Evolutionary conservation across 2,888 invertebrate species (phyloP).

Genomic region (Helleia helle): DNA sequence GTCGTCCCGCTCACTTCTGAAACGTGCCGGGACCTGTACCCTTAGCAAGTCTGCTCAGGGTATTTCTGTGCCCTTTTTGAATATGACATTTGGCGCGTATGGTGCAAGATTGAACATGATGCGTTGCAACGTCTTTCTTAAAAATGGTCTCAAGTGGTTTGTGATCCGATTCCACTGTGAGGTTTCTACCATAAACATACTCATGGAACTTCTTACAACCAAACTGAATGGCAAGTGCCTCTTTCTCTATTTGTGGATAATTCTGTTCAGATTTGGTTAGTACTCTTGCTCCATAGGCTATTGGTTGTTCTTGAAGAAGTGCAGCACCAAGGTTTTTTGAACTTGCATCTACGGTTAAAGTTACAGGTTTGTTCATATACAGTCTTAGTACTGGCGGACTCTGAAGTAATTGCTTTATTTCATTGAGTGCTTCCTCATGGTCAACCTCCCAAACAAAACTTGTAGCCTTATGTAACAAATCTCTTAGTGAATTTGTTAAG

Average conservation of each 20-base stretch:
- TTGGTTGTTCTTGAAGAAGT: slow-evolving; percentile 16
- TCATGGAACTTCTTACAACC: slow-evolving; percentile 2
- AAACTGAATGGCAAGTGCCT: neutral
- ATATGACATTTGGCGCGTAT: slow-evolving; percentile 15
- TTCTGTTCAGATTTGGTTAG: slow-evolving; percentile 3
- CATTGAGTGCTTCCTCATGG: slow-evolving; percentile 12
- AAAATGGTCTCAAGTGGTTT: slow-evolving; percentile 18
- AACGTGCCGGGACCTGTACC: too few relatives aligned
- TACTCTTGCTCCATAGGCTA: slow-evolving; percentile 15
- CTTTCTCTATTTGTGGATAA: neutral
- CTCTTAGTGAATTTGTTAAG: too few relatives aligned
- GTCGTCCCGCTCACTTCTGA: too few relatives aligned
- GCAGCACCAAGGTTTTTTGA: slow-evolving; percentile 9
- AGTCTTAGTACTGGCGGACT: slow-evolving; percentile 3
- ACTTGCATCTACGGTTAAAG: slow-evolving; percentile 2
- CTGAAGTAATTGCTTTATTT: slow-evolving; percentile 7
- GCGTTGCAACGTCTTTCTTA: slow-evolving; percentile 13
- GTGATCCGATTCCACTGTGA: slow-evolving; percentile 17
- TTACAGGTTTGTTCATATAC: slow-evolving; percentile 5
- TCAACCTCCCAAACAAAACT: slow-evolving; percentile 13
- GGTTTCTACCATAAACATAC: slow-evolving; percentile 18
- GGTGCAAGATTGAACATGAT: slow-evolving; percentile 13
- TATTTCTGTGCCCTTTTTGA: slow-evolving; percentile 17
- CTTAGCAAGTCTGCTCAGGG: slow-evolving; percentile 14
- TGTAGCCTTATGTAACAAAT: too few relatives aligned